Conservation (phyloP, 2,797 vertebrate genomes). For the Notolepis coatsorum region DNA sequence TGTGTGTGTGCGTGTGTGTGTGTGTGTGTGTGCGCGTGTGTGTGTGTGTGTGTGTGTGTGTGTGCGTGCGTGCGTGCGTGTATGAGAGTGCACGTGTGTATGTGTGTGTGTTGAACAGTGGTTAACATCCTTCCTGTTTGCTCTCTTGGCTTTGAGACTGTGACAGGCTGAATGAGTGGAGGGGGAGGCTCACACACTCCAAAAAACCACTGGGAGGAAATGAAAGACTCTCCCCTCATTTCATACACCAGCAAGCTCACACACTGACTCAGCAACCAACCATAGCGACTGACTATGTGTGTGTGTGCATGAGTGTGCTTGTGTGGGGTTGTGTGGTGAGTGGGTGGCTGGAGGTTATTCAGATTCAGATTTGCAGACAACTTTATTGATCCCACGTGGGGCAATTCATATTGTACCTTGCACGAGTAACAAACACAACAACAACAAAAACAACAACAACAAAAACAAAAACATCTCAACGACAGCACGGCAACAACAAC, state of each 20-base stretch:
- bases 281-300: constrained; percentile 8
- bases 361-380: too few species aligned
- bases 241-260: constrained; percentile 72
- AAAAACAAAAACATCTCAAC: too few species aligned
- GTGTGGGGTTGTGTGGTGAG: too few species aligned
- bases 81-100: neutral
- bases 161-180: constrained; percentile 53
- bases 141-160: constrained; percentile 68
- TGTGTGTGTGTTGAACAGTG: constrained; percentile 35
- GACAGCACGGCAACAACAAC: too few species aligned
- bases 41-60: constrained; percentile 25
- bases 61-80: neutral
- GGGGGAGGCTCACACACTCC: constrained; percentile 60
- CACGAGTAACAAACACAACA: too few species aligned
- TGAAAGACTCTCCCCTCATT: constrained; percentile 77
- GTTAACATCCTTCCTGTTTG: constrained; percentile 81
- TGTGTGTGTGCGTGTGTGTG: too few species aligned
- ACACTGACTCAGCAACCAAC: constrained; percentile 76
- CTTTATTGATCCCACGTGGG: too few species aligned
- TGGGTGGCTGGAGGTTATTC: neutral
- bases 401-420: too few species aligned
- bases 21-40: constrained; percentile 22
- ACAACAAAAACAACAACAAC: too few species aligned
- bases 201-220: constrained; percentile 66
- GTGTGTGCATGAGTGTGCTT: too few species aligned